phyloP scores from a whole-genome alignment of 2,797 vertebrate species.

The Podarcis lilfordi region DNA sequence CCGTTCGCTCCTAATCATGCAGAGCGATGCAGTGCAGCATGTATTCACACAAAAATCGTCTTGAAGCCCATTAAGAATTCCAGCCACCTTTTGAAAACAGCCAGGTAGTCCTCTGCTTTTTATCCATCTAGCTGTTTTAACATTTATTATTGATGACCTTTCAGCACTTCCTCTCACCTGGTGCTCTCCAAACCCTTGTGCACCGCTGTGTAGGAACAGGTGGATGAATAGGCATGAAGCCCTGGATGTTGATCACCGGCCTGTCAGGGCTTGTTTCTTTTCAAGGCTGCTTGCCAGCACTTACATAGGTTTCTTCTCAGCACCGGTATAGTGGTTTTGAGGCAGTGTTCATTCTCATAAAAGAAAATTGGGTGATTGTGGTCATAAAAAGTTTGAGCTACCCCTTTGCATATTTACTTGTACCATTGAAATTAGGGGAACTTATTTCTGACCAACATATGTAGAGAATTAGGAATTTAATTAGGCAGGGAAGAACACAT shows the following conservation, averaged over 20 bases:
- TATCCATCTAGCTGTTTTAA: slow-evolving; percentile 27
- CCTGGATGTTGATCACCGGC: slow-evolving; percentile 19
- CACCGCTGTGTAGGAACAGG: slow-evolving; percentile 60
- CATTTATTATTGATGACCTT: slow-evolving; percentile 69
- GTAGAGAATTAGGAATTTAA: not conserved
- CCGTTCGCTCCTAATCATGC: not conserved
- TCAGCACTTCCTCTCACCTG: not conserved
- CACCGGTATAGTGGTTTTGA: not conserved
- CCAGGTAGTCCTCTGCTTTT: slow-evolving; percentile 10
- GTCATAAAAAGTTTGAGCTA: not conserved
- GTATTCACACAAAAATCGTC: not conserved
- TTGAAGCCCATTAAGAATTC: not conserved
- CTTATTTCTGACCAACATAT: not conserved
- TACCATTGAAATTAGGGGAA: not conserved
- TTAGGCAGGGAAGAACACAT: not conserved
- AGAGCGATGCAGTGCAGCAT: not conserved
- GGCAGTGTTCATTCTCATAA: not conserved
- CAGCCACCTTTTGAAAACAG: slow-evolving; percentile 50
- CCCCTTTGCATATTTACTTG: not conserved
- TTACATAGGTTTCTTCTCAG: slow-evolving; percentile 36
- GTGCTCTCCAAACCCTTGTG: slow-evolving; percentile 53
- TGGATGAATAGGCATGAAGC: slow-evolving; percentile 46
- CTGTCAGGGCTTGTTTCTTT: slow-evolving; percentile 60
- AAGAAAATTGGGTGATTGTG: not conserved
- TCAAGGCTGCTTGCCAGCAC: slow-evolving; percentile 51